A percentile compares a stretch with the other conserved stretches of the same genome.
Evolutionary conservation across 1,140 invertebrate species (phyloP).

Genomic region (Campoletis sonorensis): DNA sequence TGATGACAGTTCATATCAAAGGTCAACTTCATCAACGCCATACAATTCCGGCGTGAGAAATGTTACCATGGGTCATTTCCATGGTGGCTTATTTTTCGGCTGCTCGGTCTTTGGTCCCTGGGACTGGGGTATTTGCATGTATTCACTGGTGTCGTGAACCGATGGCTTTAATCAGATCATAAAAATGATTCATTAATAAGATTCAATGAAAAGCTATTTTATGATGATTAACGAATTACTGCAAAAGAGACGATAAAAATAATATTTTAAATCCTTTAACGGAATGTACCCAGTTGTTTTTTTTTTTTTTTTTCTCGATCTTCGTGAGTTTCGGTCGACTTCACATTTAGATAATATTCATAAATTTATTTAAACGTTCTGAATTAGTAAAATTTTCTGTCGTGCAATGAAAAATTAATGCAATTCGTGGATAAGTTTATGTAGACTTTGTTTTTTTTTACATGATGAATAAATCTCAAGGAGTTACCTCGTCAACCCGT

Average conservation of each 20-base stretch:
- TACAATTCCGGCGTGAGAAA: slow-evolving; percentile 43
- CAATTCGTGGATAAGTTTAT: background rate
- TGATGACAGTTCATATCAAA: slow-evolving; percentile 20
- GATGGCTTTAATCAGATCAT: slow-evolving; percentile 53
- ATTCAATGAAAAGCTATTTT: background rate
- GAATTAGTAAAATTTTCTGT: too few relatives aligned
- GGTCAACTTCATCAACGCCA: slow-evolving; percentile 63
- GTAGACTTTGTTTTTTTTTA: background rate
- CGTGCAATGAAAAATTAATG: background rate
- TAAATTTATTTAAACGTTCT: too few relatives aligned
- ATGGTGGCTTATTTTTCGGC: slow-evolving; percentile 68
- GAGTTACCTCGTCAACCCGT: slow-evolving; percentile 64
- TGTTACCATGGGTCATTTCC: slow-evolving; percentile 66
- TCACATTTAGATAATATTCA: too few relatives aligned
- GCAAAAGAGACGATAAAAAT: too few relatives aligned
- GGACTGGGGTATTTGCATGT: slow-evolving; percentile 65
- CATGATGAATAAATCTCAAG: background rate
- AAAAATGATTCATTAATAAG: background rate
- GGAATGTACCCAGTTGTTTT: too few relatives aligned
- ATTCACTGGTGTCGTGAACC: slow-evolving; percentile 63
- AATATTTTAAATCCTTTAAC: too few relatives aligned
- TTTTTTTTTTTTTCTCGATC: too few relatives aligned
- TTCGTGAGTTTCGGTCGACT: too few relatives aligned
- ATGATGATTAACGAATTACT: too few relatives aligned
- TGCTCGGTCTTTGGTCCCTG: slow-evolving; percentile 59